Evolutionary conservation across 2,888 invertebrate species (phyloP).

Genomic region (Drosophila imparisetae): DNA sequence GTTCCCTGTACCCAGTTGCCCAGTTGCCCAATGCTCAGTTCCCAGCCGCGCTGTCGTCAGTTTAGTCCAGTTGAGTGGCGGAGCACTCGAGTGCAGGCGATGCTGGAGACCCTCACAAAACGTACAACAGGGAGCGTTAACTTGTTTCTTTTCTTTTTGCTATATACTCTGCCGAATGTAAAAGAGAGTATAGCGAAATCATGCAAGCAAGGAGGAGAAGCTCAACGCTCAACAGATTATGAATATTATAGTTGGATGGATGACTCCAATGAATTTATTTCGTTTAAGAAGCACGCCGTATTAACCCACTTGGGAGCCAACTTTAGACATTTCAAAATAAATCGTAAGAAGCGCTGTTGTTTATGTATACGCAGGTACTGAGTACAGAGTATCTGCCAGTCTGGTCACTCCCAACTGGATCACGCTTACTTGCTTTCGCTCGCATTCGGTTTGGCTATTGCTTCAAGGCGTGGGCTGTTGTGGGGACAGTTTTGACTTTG

Average conservation of each 20-base stretch:
- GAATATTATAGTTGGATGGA: not conserved
- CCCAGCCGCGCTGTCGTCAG: constrained; percentile 74
- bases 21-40: constrained; percentile 20
- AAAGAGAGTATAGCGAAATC: not conserved
- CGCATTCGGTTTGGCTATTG: constrained; percentile 7
- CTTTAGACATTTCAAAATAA: not conserved
- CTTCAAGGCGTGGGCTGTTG: constrained; percentile 27
- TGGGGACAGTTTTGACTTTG: constrained; percentile 56
- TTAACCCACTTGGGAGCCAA: not conserved
- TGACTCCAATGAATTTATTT: not conserved
- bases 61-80: constrained; percentile 71
- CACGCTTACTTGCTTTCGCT: not conserved
- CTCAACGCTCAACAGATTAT: not conserved
- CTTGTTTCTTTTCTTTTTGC: constrained; percentile 41
- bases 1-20: constrained; percentile 12
- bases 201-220: not conserved
- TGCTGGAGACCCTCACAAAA: constrained; percentile 49
- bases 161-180: not conserved
- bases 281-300: not conserved
- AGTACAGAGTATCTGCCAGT: constrained; percentile 8
- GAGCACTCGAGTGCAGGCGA: constrained; percentile 56
- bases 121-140: constrained; percentile 70
- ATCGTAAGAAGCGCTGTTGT: not conserved
- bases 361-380: not conserved
- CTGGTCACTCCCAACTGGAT: not conserved